phyloP scores from a whole-genome alignment of 1,140 invertebrate species.

The Trinorchestia longiramus region DNA sequence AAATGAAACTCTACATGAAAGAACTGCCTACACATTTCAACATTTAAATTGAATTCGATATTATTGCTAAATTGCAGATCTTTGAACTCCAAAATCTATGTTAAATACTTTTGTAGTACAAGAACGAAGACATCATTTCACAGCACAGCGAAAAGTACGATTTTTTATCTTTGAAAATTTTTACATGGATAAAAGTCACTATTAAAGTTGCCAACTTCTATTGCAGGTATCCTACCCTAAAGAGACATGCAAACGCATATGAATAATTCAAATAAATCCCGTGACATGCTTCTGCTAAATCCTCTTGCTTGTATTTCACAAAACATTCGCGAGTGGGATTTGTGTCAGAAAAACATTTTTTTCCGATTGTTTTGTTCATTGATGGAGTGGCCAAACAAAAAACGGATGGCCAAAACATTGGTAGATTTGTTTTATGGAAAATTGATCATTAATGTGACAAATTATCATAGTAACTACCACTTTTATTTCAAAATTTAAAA shows the following conservation, averaged over 20 bases:
- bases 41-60: too few species aligned
- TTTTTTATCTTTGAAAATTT: not conserved
- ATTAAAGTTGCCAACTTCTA: not conserved
- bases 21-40: not conserved
- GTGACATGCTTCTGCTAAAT: not conserved
- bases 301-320: not conserved
- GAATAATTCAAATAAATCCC: not conserved
- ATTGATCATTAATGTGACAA: too few species aligned
- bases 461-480: too few species aligned
- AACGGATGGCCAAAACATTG: too few species aligned
- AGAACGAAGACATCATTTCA: not conserved
- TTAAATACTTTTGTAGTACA: not conserved
- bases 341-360: too few species aligned
- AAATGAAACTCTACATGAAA: not conserved
- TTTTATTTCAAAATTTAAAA: too few species aligned
- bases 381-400: too few species aligned
- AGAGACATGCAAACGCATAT: not conserved
- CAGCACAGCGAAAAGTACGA: not conserved
- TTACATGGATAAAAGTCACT: not conserved
- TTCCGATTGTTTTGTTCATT: too few species aligned
- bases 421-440: too few species aligned
- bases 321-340: not conserved
- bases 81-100: too few species aligned
- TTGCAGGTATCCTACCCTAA: not conserved
- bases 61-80: too few species aligned